Conservation (phyloP, 2,113 vertebrate genomes). For the Tachysurus fulvidraco region DNA sequence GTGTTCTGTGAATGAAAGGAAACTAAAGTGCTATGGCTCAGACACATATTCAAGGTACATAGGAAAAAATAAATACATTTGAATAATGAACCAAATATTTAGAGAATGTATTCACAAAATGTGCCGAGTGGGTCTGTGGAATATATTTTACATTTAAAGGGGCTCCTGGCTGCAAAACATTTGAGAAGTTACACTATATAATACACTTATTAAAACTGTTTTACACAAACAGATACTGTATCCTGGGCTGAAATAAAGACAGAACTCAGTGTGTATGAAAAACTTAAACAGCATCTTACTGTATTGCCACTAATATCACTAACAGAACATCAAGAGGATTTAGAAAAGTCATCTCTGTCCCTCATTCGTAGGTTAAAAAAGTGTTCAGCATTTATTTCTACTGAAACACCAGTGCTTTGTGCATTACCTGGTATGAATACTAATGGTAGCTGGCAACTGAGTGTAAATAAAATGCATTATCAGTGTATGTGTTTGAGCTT, state of each 20-base stretch:
- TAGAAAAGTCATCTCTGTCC: neutral
- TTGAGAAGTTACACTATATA: neutral
- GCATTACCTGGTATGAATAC: neutral
- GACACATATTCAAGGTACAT: neutral
- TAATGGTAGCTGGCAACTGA: neutral
- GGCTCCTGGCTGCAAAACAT: neutral
- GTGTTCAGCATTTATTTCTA: no score
- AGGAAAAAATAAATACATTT: neutral
- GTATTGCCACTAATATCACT: no score
- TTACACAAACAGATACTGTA: neutral
- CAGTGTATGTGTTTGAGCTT: neutral
- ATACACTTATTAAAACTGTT: neutral
- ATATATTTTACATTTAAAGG: neutral
- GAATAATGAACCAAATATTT: neutral
- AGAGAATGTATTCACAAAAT: neutral
- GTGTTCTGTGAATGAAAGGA: neutral
- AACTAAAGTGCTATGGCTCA: neutral
- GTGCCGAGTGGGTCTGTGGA: no score
- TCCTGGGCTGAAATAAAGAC: neutral
- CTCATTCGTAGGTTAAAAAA: neutral
- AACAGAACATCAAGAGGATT: neutral
- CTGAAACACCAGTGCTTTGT: neutral
- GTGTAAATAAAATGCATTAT: neutral
- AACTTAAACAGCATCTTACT: neutral
- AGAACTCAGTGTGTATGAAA: neutral